These are phyloP conservation scores for Myotis yumanensis DNA, from an alignment of 2,113 vertebrate species.

Conservation along the genomic window DNA sequence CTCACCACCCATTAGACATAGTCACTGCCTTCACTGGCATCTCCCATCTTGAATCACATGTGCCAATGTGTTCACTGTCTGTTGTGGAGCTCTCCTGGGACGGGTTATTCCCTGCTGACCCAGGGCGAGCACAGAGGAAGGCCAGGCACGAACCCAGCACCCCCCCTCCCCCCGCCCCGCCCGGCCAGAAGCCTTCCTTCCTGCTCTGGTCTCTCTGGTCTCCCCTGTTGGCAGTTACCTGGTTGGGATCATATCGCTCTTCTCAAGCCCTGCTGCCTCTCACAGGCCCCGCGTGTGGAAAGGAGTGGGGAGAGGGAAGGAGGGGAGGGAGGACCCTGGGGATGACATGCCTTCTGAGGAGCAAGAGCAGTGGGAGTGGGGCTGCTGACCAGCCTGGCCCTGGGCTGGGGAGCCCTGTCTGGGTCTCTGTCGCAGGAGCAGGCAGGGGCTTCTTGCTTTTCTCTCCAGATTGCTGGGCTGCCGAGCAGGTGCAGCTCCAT, in stretches of 20 bases:
- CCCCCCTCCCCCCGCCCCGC: too few species aligned
- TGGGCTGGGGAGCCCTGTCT: not conserved
- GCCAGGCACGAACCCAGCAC: not conserved
- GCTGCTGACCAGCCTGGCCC: not conserved
- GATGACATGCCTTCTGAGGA: not conserved
- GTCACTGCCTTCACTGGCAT: not conserved
- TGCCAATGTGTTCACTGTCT: not conserved
- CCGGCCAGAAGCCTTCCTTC: not conserved
- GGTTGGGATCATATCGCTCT: not conserved
- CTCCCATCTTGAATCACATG: not conserved
- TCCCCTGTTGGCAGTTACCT: not conserved
- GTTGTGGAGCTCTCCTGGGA: not conserved
- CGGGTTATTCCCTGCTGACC: too few species aligned
- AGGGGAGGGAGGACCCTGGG: not conserved
- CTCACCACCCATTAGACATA: not conserved
- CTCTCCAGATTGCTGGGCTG: not conserved
- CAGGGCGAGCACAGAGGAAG: not conserved
- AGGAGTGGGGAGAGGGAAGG: not conserved
- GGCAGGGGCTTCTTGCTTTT: not conserved
- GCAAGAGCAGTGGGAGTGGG: not conserved
- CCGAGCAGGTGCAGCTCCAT: slow-evolving; percentile 49
- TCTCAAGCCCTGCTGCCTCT: not conserved
- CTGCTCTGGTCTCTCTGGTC: not conserved
- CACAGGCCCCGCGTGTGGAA: not conserved
- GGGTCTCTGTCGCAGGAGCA: not conserved